Evolutionary conservation across 2,113 vertebrate species (phyloP), one percentile per base, ranked within the genome.

Genomic region (Camelus dromedarius): DNA sequence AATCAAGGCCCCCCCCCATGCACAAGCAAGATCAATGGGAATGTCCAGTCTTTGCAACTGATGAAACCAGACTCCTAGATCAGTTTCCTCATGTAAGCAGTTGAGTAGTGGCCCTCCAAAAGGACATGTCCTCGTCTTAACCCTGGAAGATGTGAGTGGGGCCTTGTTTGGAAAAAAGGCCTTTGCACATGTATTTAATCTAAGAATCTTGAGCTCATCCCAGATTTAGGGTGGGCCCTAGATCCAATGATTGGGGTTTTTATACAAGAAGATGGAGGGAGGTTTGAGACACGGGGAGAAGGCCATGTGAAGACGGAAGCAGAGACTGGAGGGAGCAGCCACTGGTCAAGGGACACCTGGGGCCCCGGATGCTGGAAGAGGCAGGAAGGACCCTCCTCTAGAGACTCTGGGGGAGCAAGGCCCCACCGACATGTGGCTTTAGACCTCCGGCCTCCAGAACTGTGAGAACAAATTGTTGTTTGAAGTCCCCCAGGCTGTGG

Each of bases 141-240:
- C 28, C 46, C 20, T 62, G 81, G 42, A 72, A 85, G 28, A 16
- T 62, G 12, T 4, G 46, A 54, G n/a, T 22, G 20, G 54, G 52
- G 52, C 62, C 64, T 35, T 52, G 12, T 70, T n/a, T 62, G 64
- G 88, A 42, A 38, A 62, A 70, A 26, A 32, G 42, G n/a, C 28
- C 54, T 95, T 70, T 72, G 72, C n/a, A 72, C 20, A 42, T n/a
- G 12, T 52, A 20, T 26, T 62, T 52, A 18, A 85, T 48, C 52
- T 67, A 91, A 52, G 80, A 38, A 70, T 70, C 88, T 77, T 35
- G 52, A 84, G 52, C 67, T 18, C 79, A 90, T 14, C 64, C 19
- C 56, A 24, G 87, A 46, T 50, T 67, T 67, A 83, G 52, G 42
- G 14, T 42, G 14, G 24, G n/a, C 32, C 69, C 60, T 22, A 67